Evolutionary conservation across 2,888 invertebrate species (phyloP), one percentile per base, ranked within the genome.

Genomic region (Catocala sponsa): DNA sequence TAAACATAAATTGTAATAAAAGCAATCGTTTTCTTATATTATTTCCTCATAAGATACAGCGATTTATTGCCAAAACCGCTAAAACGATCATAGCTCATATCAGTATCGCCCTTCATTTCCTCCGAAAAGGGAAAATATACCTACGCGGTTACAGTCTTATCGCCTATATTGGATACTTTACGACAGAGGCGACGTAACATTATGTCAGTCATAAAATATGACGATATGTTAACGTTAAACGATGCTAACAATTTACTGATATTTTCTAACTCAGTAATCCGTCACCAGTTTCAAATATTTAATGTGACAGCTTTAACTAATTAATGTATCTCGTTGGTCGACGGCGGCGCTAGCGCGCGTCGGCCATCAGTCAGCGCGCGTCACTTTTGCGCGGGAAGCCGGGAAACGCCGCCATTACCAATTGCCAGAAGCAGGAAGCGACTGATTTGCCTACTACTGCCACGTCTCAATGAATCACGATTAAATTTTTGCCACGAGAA

Each of bases 401-500:
- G 89, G 90, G 87, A 91, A 88, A 79, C 79, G 72, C 62, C 63
- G 84, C 84, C 84, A 88, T 88, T 86, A 85, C 76, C 83, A 90
- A 89, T 90, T 87, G 87, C 77, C 66, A 58, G 88, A 91, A 91
- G 89, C 87, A 92, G 92, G 92, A 93, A 87, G 85, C 84, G 70
- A 81, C 77, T 84, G 88, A 87, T 91, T 91, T 90, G 78, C 83
- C 84, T 82, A 77, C 73, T 65, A 68, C 70, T 68, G 55, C 56
- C 54, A 68, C 64, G 59, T 69, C 78, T 70, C 68, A 78, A 67
- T 88, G 87, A 87, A 80, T 87, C 85, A 87, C 74, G 63, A 63
- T 63, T 51, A 68, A 32, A 56, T 78, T 84, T 85, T 88, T 84
- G 82, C 83, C 85, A 82, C 81, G 69, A 81, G 74, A 79, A 81